Evolutionary conservation across 2,888 invertebrate species (phyloP).

Genomic region (Agriopis aurantiaria): DNA sequence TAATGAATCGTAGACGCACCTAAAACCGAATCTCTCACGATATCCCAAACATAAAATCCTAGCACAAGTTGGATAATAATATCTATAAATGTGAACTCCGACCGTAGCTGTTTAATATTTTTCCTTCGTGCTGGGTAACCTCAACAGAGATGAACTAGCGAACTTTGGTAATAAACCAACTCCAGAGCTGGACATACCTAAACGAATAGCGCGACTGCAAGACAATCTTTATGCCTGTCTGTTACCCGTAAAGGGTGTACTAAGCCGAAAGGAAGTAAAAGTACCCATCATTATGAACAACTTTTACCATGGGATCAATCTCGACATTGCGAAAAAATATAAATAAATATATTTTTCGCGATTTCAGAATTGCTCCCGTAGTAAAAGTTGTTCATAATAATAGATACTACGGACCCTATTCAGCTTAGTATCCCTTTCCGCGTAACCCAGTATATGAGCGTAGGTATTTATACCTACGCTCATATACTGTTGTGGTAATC

Average conservation of each 20-base stretch:
- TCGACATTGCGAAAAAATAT: no score
- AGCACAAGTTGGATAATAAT: neutral
- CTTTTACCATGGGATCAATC: no score
- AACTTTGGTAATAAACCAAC: constrained; percentile 21
- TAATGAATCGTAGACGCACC: neutral
- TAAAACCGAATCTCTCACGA: neutral
- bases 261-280: no score
- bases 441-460: no score
- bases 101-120: constrained; percentile 12
- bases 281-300: no score
- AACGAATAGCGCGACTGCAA: neutral
- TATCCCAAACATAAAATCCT: neutral
- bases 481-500: no score
- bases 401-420: no score
- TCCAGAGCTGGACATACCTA: neutral
- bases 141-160: constrained; percentile 6
- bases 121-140: constrained; percentile 8
- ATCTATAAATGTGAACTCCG: constrained; percentile 3
- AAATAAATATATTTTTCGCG: no score
- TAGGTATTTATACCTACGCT: neutral
- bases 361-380: no score
- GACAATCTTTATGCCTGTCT: neutral
- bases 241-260: no score
- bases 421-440: no score
- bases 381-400: no score